Percentiles rank a stretch among this genome's conserved stretches.
These are phyloP conservation scores for Heteractis magnifica DNA, from an alignment of 92 coral and sea anemone genomes.

Conservation along the genomic window DNA sequence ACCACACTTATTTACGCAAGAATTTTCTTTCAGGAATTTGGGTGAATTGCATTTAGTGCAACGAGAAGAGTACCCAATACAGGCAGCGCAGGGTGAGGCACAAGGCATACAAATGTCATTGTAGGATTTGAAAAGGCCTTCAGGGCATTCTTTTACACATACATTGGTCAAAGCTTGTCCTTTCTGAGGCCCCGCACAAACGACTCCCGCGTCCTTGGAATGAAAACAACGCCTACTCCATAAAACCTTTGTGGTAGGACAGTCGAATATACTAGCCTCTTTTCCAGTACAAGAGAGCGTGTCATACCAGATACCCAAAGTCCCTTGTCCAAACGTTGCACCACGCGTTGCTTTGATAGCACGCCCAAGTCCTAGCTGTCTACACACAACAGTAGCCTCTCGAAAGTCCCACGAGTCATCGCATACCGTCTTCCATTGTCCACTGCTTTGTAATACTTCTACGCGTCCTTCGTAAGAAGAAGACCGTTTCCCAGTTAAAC, in stretches of 20 bases:
- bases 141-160: constrained; percentile 50
- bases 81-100: constrained; percentile 44
- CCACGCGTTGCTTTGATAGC: constrained; percentile 58
- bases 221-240: constrained; percentile 77
- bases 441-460: constrained; percentile 42
- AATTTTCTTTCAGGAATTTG: constrained; percentile 45
- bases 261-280: constrained; percentile 64
- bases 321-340: constrained; percentile 63
- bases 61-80: constrained; percentile 53
- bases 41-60: constrained; percentile 75
- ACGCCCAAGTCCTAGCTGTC: constrained; percentile 70
- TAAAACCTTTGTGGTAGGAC: constrained; percentile 37
- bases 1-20: constrained; percentile 66
- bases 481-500: constrained; percentile 65
- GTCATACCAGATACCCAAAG: constrained; percentile 61
- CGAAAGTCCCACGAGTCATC: constrained; percentile 72
- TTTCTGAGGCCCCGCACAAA: constrained; percentile 66
- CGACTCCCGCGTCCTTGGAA: constrained; percentile 73
- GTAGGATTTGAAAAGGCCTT: constrained; percentile 59
- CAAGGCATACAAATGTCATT: constrained; percentile 58
- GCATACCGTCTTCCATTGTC: constrained; percentile 69
- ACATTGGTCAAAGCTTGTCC: constrained; percentile 45
- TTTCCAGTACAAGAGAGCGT: constrained; percentile 56
- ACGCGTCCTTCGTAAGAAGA: constrained; percentile 72
- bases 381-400: constrained; percentile 77